Evolutionary conservation across 2,113 vertebrate genomes (phyloP).

Genomic region (Phasianus colchicus): DNA sequence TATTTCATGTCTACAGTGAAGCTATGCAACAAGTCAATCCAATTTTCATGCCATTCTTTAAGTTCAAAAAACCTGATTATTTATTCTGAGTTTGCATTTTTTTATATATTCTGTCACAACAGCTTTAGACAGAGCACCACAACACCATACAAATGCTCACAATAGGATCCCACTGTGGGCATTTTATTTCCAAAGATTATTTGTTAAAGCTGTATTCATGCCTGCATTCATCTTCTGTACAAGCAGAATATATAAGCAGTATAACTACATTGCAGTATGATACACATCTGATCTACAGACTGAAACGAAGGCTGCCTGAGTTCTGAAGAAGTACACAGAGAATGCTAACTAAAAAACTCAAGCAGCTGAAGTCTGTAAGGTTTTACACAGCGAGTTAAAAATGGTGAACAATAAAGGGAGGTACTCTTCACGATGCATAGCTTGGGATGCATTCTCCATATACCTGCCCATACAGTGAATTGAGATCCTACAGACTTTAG

Average conservation of each 20-base stretch:
- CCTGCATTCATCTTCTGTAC: conserved; percentile 28
- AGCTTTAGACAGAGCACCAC: conserved; percentile 1
- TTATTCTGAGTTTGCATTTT: conserved; percentile 19
- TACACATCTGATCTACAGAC: background rate
- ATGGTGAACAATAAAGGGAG: background rate
- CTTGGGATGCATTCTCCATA: background rate
- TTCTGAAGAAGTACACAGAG: background rate
- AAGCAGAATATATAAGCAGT: conserved; percentile 15
- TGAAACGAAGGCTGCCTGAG: background rate
- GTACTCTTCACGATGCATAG: fast-evolving
- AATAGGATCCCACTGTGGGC: conserved; percentile 41
- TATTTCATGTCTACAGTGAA: background rate
- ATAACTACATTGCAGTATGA: conserved; percentile 25
- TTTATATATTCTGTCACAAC: background rate
- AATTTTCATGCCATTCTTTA: background rate
- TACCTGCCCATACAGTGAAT: background rate
- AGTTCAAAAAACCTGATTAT: background rate
- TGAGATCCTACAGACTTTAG: background rate
- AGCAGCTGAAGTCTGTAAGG: background rate
- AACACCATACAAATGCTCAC: conserved; percentile 38
- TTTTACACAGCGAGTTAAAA: background rate
- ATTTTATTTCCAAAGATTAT: conserved; percentile 56
- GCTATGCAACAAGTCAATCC: background rate
- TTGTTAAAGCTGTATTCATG: conserved; percentile 13
- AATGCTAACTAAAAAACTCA: background rate